Percentiles rank a stretch among this genome's conserved stretches.
Evolutionary conservation across 1,140 invertebrate species (phyloP).

Genomic region (Bombus ignitus): DNA sequence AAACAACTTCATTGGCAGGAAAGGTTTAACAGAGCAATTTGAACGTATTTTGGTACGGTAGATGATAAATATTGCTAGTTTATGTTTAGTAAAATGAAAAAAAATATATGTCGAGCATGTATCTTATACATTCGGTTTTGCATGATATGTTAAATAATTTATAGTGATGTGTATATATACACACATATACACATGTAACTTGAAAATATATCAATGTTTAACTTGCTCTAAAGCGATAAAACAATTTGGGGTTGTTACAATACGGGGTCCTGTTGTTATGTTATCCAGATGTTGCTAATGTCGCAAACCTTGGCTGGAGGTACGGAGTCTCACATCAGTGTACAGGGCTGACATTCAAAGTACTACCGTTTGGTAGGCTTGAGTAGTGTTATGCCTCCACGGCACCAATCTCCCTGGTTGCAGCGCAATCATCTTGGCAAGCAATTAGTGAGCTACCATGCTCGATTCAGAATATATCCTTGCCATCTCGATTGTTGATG

Average conservation of each 20-base stretch:
- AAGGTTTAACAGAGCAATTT: conserved; percentile 48
- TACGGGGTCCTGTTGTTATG: conserved; percentile 73
- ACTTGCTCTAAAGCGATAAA: conserved; percentile 64
- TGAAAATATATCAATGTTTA: conserved; percentile 60
- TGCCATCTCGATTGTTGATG: conserved; percentile 80
- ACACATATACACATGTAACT: conserved; percentile 37
- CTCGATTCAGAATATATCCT: conserved; percentile 77
- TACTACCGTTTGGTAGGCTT: conserved; percentile 80
- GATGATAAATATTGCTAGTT: conserved; percentile 19
- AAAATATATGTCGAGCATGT: conserved; percentile 55
- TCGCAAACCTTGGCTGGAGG: conserved; percentile 76
- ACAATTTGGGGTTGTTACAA: conserved; percentile 72
- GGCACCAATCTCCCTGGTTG: conserved; percentile 75
- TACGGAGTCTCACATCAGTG: conserved; percentile 73
- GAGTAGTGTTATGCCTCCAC: conserved; percentile 80
- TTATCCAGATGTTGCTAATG: conserved; percentile 80
- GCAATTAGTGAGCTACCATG: conserved; percentile 78
- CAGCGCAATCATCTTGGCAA: conserved; percentile 77
- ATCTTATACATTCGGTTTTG: conserved; percentile 60
- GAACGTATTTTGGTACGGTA: conserved; percentile 32
- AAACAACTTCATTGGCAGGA: conserved; percentile 4
- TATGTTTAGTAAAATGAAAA: conserved; percentile 28
- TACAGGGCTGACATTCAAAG: conserved; percentile 80
- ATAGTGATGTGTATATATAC: conserved; percentile 14
- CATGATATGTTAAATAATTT: conserved; percentile 66